Evolutionary conservation across 2,888 invertebrate species (phyloP).

Genomic region (Onthophagus sagittarius): DNA sequence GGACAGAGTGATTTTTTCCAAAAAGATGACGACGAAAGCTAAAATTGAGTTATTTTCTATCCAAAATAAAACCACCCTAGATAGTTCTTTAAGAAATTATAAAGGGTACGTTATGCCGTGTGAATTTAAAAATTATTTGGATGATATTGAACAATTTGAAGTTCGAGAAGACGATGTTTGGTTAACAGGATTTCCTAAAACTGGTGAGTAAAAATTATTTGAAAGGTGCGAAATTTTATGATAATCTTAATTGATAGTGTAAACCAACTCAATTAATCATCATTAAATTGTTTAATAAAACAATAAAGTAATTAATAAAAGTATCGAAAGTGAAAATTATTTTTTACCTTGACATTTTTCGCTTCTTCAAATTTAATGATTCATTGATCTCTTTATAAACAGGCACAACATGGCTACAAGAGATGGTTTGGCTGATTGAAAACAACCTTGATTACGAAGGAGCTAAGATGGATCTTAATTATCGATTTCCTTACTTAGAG

Average conservation of each 20-base stretch:
- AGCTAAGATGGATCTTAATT: constrained; percentile 53
- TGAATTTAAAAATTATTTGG: constrained; percentile 14
- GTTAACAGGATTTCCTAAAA: constrained; percentile 24
- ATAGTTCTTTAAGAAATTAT: neutral
- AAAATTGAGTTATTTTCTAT: constrained; percentile 1
- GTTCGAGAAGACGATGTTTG: constrained; percentile 24
- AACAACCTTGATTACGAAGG: constrained; percentile 56
- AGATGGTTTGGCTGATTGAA: constrained; percentile 63
- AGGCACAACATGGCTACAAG: constrained; percentile 72
- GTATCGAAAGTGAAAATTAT: too few relatives aligned
- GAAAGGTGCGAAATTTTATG: too few relatives aligned
- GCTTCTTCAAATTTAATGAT: neutral
- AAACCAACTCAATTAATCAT: neutral
- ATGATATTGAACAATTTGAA: constrained; percentile 25
- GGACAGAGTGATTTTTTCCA: neutral
- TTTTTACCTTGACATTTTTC: neutral
- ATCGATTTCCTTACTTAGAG: constrained; percentile 70
- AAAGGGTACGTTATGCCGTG: constrained; percentile 11
- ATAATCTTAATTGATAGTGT: too few relatives aligned
- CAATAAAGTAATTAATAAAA: too few relatives aligned
- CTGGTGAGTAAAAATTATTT: constrained; percentile 16
- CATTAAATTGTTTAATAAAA: neutral
- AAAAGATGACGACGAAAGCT: constrained; percentile 5
- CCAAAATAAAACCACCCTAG: constrained; percentile 8
- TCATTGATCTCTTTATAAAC: neutral